A percentile compares a stretch with the other conserved stretches of the same genome.
Evolutionary conservation across 2,113 vertebrate species (phyloP).

Genomic region (Corydoras sp.): DNA sequence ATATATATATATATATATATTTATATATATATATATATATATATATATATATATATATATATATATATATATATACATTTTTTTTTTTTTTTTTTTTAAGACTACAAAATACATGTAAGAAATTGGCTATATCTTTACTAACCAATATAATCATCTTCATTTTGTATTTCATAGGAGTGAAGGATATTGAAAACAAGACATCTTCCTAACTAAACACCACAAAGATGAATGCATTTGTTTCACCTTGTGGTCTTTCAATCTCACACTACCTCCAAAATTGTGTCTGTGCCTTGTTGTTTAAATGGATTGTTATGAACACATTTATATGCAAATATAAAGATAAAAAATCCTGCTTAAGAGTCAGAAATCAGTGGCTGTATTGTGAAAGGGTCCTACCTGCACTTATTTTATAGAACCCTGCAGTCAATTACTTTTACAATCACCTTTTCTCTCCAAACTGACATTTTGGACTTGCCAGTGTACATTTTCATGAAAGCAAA

Average conservation of each 20-base stretch:
- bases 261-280: constrained; percentile 44
- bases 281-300: constrained; percentile 66
- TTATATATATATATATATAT: too few relatives aligned
- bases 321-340: constrained; percentile 67
- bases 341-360: constrained; percentile 62
- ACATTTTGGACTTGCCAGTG: constrained; percentile 66
- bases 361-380: constrained; percentile 58
- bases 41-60: too few relatives aligned
- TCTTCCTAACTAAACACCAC: constrained; percentile 24
- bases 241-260: constrained; percentile 48
- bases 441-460: constrained; percentile 59
- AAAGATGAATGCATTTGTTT: constrained; percentile 56
- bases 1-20: too few relatives aligned
- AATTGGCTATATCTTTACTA: too few relatives aligned
- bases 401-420: constrained; percentile 48
- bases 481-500: constrained; percentile 67
- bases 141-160: too few relatives aligned
- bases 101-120: too few relatives aligned
- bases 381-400: constrained; percentile 47
- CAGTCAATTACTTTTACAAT: constrained; percentile 64
- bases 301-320: constrained; percentile 69
- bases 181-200: too few relatives aligned
- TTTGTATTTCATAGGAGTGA: too few relatives aligned
- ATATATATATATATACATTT: too few relatives aligned
- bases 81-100: too few relatives aligned